Evolutionary conservation across 2,888 invertebrate genomes (phyloP).

Genomic region (Drosophila tripunctata): DNA sequence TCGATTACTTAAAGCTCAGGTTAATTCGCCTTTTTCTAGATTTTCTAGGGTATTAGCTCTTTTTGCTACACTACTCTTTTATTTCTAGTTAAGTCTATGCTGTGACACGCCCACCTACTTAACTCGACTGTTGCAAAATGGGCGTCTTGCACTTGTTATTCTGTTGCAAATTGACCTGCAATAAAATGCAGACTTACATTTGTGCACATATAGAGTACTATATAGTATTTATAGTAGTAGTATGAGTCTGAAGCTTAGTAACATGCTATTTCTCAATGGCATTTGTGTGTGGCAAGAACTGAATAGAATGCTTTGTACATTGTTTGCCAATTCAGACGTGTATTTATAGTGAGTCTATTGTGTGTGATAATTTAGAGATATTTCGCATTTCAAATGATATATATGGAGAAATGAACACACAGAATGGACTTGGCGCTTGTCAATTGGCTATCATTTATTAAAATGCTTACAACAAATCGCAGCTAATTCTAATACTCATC

Average conservation of each 20-base stretch:
- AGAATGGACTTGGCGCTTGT: conserved; percentile 28
- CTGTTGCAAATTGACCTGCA: conserved; percentile 19
- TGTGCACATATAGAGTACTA: not conserved
- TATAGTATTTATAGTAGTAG: not conserved
- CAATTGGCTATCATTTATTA: conserved; percentile 42
- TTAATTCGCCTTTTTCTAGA: not conserved
- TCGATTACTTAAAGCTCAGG: not conserved
- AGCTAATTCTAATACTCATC: conserved; percentile 28
- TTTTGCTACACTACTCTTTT: not conserved
- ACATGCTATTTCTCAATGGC: conserved; percentile 22
- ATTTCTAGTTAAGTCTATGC: not conserved
- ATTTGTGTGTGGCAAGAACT: conserved; percentile 1
- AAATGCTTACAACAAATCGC: conserved; percentile 15
- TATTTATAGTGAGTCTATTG: conserved; percentile 27
- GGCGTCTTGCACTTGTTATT: conserved; percentile 10
- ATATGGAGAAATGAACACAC: too few species aligned
- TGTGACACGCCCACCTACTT: conserved; percentile 25
- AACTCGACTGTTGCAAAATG: not conserved
- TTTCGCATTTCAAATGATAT: too few species aligned
- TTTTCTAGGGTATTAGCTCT: too few species aligned
- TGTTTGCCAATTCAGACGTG: conserved; percentile 44
- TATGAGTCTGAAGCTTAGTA: not conserved
- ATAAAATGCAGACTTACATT: conserved; percentile 12
- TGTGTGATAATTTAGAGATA: conserved; percentile 9
- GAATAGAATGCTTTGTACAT: conserved; percentile 22